Evolutionary conservation across 2,888 invertebrate genomes (phyloP).

Genomic region (Amorpha juglandis): DNA sequence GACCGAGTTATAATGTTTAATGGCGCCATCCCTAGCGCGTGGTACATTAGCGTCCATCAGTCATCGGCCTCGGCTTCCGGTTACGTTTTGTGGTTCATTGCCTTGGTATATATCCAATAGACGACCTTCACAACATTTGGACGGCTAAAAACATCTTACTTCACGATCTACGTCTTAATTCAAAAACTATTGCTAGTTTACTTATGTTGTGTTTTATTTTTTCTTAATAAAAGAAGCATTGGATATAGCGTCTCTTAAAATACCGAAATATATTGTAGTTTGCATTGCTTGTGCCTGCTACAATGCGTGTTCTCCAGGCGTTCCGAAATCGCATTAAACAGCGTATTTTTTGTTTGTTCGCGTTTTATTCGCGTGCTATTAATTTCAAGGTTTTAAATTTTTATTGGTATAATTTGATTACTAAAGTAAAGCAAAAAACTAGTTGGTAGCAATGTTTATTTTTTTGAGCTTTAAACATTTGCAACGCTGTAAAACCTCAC

Average conservation of each 20-base stretch:
- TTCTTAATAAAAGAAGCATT: not conserved
- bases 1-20: conserved; percentile 29
- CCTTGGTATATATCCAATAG: conserved; percentile 59
- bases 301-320: conserved; percentile 12
- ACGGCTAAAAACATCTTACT: not conserved
- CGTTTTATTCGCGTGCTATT: conserved; percentile 19
- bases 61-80: conserved; percentile 76
- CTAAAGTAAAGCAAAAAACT: conserved; percentile 12
- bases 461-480: conserved; percentile 17
- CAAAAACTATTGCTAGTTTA: not conserved
- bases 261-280: not conserved
- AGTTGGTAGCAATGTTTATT: conserved; percentile 6
- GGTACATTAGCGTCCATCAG: conserved; percentile 64
- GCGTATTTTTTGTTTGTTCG: conserved; percentile 1
- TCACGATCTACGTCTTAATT: not conserved
- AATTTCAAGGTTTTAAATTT: conserved; percentile 24
- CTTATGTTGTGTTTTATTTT: too few relatives aligned
- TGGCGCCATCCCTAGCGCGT: conserved; percentile 50
- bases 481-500: conserved; percentile 34
- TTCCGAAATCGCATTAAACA: not conserved
- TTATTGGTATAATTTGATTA: conserved; percentile 26
- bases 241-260: not conserved
- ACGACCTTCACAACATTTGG: conserved; percentile 65
- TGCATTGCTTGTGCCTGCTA: not conserved
- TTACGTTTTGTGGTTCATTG: conserved; percentile 76